Evolutionary conservation across 2,888 invertebrate species (phyloP).

Genomic region (Nomada ferruginata): DNA sequence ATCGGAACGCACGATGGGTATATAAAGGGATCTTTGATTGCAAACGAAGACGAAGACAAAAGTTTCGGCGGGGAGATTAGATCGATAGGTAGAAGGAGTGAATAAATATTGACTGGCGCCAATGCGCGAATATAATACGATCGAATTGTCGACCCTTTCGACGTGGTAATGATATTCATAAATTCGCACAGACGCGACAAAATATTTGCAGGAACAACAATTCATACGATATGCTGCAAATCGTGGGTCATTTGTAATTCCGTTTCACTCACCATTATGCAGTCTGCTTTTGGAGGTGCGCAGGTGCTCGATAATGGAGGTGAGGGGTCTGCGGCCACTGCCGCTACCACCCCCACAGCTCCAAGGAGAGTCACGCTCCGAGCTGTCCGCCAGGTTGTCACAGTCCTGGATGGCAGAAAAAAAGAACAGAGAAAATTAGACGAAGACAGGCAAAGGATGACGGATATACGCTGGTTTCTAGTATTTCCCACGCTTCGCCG

Average conservation of each 20-base stretch:
- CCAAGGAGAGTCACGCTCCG: conserved; percentile 80
- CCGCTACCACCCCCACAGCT: conserved; percentile 80
- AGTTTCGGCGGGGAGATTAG: not conserved
- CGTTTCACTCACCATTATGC: conserved; percentile 79
- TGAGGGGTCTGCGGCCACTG: conserved; percentile 80
- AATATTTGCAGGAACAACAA: not conserved
- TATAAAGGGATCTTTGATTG: conserved; percentile 34
- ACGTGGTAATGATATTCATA: too few relatives aligned
- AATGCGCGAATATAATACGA: too few relatives aligned
- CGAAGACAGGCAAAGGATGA: conserved; percentile 26
- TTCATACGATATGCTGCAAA: not conserved
- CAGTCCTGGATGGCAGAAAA: conserved; percentile 71
- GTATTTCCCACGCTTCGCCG: conserved; percentile 56
- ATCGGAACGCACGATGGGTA: conserved; percentile 5
- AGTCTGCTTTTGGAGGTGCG: conserved; percentile 78
- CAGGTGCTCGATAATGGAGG: conserved; percentile 82
- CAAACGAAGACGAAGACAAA: conserved; percentile 4
- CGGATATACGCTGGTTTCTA: conserved; percentile 26
- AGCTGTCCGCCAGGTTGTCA: conserved; percentile 83
- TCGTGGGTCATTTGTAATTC: not conserved
- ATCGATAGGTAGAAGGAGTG: conserved; percentile 16
- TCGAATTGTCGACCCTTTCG: too few relatives aligned
- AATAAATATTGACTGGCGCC: not conserved
- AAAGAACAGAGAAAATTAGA: conserved; percentile 34
- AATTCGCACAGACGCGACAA: too few relatives aligned